Evolutionary conservation across 1,140 invertebrate genomes (phyloP).

Genomic region (Orchestia grillus): DNA sequence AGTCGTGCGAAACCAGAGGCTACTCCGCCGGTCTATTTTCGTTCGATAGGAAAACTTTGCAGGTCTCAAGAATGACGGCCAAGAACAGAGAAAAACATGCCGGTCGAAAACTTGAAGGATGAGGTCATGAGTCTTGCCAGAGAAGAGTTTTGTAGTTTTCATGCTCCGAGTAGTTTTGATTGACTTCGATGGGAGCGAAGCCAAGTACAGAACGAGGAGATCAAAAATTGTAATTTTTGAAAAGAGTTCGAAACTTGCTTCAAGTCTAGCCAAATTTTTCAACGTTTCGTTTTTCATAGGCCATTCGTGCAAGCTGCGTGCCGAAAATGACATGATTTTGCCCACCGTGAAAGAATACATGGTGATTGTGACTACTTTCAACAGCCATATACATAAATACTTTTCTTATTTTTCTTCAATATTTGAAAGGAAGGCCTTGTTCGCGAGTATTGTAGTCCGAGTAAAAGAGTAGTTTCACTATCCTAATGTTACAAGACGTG

Average conservation of each 20-base stretch:
- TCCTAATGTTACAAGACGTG: no score
- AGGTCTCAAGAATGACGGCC: background rate
- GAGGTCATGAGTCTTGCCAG: slow-evolving; percentile 36
- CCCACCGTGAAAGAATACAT: no score
- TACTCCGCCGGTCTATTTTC: slow-evolving; percentile 26
- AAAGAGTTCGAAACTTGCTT: background rate
- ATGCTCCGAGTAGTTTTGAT: slow-evolving; percentile 37
- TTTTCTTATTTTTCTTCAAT: no score
- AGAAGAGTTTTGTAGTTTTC: slow-evolving; percentile 41
- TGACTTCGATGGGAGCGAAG: background rate
- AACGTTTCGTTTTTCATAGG: no score
- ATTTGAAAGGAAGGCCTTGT: no score
- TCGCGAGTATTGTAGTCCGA: no score
- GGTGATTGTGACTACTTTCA: no score
- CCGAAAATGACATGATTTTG: no score
- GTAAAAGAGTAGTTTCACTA: no score
- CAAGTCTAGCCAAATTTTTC: no score
- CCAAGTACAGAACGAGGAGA: background rate
- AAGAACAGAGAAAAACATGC: slow-evolving; percentile 14
- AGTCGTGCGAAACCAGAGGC: background rate
- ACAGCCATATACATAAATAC: no score
- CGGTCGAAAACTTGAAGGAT: background rate
- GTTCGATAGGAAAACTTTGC: slow-evolving; percentile 28
- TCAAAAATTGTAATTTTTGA: background rate
- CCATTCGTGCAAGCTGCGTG: no score